Evolutionary conservation across 1,140 invertebrate genomes (phyloP).

Genomic region (Anthonomus grandis): DNA sequence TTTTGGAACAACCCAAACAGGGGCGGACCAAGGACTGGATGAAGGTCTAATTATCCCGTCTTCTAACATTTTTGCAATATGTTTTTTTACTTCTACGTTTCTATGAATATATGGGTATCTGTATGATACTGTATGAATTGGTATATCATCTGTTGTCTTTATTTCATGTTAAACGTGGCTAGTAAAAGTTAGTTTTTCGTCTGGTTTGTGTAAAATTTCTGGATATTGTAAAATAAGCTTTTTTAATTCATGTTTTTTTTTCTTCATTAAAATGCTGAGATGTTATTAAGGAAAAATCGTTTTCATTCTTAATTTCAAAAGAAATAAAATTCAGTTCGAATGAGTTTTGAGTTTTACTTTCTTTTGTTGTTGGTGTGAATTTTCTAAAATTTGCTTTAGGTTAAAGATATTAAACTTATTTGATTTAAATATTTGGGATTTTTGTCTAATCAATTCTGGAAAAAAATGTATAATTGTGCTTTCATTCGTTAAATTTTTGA

Average conservation of each 20-base stretch:
- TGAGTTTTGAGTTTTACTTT: no score
- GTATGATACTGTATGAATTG: slow-evolving; percentile 39
- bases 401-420: no score
- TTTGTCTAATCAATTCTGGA: no score
- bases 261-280: slow-evolving; percentile 32
- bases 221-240: background rate
- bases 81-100: slow-evolving; percentile 45
- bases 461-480: no score
- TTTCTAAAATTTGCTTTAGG: no score
- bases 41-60: slow-evolving; percentile 44
- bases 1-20: slow-evolving; percentile 35
- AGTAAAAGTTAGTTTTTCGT: slow-evolving; percentile 23
- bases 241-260: slow-evolving; percentile 22
- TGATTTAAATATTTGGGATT: no score
- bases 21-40: slow-evolving; percentile 35
- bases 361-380: no score
- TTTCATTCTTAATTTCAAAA: no score
- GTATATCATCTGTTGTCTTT: slow-evolving; percentile 22
- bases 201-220: slow-evolving; percentile 2
- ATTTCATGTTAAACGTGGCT: slow-evolving; percentile 35
- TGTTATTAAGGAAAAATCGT: no score
- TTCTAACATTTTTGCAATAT: slow-evolving; percentile 46
- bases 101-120: slow-evolving; percentile 43
- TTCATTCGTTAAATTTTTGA: no score
- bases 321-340: no score